phyloP scores from a whole-genome alignment of 2,113 vertebrate species.

The human region DNA sequence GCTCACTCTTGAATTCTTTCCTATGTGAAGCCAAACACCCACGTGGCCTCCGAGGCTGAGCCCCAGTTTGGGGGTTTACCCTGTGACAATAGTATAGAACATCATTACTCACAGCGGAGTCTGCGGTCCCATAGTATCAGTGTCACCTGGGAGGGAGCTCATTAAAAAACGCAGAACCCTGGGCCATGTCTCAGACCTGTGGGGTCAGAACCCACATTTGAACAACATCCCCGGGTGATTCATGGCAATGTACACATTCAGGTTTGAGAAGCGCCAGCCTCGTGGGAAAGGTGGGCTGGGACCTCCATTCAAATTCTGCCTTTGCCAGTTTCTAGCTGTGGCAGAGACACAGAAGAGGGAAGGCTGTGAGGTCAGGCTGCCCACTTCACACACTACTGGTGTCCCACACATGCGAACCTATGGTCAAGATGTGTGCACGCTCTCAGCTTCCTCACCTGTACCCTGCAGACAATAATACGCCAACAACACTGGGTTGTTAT shows the following conservation, averaged over 20 bases:
- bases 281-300: not conserved
- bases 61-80: no score
- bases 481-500: not conserved
- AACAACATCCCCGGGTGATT: not conserved
- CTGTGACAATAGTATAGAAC: not conserved
- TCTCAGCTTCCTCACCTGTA: not conserved
- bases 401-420: not conserved
- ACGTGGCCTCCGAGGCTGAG: no score
- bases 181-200: not conserved
- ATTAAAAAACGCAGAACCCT: not conserved
- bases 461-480: not conserved
- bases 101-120: not conserved
- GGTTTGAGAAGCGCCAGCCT: not conserved
- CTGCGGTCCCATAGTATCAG: not conserved
- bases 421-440: not conserved
- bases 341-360: not conserved
- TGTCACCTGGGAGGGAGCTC: not conserved
- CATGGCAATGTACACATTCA: not conserved
- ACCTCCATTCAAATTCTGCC: not conserved
- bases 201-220: not conserved
- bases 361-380: no score
- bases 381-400: not conserved
- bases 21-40: no score
- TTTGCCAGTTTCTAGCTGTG: not conserved
- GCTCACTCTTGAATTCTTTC: no score